These are phyloP conservation scores for Aricia artaxerxes DNA, from an alignment of 2,888 invertebrate genomes.

Conservation along the genomic window DNA sequence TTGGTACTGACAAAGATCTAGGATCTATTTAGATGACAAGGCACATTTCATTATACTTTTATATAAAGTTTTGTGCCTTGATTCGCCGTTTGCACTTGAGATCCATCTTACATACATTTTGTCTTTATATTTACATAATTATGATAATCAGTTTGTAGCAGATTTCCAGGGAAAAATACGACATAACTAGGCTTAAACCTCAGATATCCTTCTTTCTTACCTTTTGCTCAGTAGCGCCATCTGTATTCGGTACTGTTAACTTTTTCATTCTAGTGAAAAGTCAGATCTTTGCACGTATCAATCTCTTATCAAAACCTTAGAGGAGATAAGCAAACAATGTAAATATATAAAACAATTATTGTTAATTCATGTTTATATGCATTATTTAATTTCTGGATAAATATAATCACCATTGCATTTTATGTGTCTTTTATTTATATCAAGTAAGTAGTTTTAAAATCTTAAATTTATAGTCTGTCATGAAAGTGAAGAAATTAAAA, in stretches of 20 bases:
- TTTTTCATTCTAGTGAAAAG: neutral
- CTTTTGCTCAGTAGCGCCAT: neutral
- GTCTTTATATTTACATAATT: too few species aligned
- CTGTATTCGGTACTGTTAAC: neutral
- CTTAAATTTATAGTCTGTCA: too few species aligned
- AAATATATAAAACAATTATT: conserved; percentile 65
- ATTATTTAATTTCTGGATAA: conserved; percentile 73
- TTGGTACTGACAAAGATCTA: conserved; percentile 13
- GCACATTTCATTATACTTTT: neutral
- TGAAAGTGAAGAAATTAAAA: too few species aligned
- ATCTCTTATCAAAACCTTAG: conserved; percentile 41
- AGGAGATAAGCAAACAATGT: conserved; percentile 56
- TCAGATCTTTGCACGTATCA: conserved; percentile 18
- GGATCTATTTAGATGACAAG: neutral
- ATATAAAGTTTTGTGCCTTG: neutral
- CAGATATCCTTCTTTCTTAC: neutral
- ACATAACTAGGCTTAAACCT: too few species aligned
- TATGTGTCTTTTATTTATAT: conserved; percentile 53
- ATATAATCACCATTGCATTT: conserved; percentile 79
- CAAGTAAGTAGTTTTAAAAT: too few species aligned
- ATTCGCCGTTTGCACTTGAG: neutral
- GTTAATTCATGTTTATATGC: conserved; percentile 69
- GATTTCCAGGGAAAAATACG: too few species aligned
- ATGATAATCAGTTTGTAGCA: too few species aligned
- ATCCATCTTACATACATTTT: too few species aligned